Evolutionary conservation across 35 echinoderm and acorn worm genomes (phyloP).

Genomic region (Stichopus chloronotus): DNA sequence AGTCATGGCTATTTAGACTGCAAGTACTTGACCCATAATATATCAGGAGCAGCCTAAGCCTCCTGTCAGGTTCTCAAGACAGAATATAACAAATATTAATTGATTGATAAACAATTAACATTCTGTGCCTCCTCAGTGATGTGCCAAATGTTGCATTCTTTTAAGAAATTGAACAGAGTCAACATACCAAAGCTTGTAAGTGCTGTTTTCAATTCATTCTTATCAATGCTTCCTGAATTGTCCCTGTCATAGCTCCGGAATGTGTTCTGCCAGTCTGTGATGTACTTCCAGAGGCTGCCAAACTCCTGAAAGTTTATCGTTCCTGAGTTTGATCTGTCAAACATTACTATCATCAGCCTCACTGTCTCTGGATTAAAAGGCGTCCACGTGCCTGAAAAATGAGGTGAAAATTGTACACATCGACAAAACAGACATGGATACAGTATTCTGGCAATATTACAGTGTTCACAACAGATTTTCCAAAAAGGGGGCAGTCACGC

Average conservation of each 20-base stretch:
- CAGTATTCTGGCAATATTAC: not conserved
- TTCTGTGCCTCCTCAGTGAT: no score
- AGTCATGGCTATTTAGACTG: no score
- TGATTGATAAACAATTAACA: no score
- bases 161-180: no score
- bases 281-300: constrained; percentile 96
- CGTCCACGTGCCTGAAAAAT: constrained; percentile 88
- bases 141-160: no score
- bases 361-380: constrained; percentile 97
- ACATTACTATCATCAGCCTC: constrained; percentile 97
- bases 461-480: not conserved
- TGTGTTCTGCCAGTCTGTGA: constrained; percentile 97
- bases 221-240: constrained; percentile 92
- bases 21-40: no score
- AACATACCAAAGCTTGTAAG: constrained; percentile 85
- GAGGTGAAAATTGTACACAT: not conserved
- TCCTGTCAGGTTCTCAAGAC: no score
- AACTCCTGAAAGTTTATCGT: constrained; percentile 99
- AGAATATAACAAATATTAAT: no score
- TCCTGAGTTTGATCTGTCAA: constrained; percentile 84
- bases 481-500: not conserved
- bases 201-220: constrained; percentile 88
- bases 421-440: not conserved
- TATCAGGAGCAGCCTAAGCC: no score
- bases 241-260: constrained; percentile 94